Evolutionary conservation across 2,113 vertebrate species (phyloP), one percentile per base, ranked within the genome.

Genomic region (Myodes glareolus): DNA sequence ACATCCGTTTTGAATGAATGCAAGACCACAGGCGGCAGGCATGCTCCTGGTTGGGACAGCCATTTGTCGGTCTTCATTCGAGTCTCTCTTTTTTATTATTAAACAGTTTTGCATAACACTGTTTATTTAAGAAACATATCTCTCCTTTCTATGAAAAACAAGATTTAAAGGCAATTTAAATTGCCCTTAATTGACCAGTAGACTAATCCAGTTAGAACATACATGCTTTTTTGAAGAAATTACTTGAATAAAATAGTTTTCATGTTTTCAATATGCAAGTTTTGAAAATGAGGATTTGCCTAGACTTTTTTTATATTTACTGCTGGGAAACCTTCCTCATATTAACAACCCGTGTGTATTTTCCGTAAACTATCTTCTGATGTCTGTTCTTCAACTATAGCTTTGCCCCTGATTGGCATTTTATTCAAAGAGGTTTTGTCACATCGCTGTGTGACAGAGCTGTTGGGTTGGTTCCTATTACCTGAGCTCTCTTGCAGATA

Each of bases 401-500:
- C 97, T 67, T 94, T 97, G 95, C 91, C 97, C 95, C 90, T 8
- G 25, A 67, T 88, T 98, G 92, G 90, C 92, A 94, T 97, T 95
- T 94, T 75, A 77, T 92, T 95, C 95, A 86, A 3, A 0, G 13
- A 42, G 4, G 1, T 91, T 85, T 7, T 45, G 76, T 95, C 86
- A 87, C 94, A 45, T 82, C 87, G 68, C 93, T 96, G 96, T 81
- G 39, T 73, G 92, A 70, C 94, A 97, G 88, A 95, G 25, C 88
- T 45, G 7, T 21, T 21, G n/a, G 76, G 76, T 82, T 94, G 58
- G 90, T 97, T 98, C 98, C 97, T 98, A 73, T 98, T 98, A 97
- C 75, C n/a, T 98, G 98, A 99, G 98, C 98, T 99, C 99, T 98
- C 13, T 98, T 98, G 97, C 97, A 98, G 97, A 98, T 96, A 97